A percentile compares a stretch with the other conserved stretches of the same genome.
These are phyloP conservation scores for Scrobipalpa costella DNA, from an alignment of 2,888 invertebrate genomes.

Conservation along the genomic window DNA sequence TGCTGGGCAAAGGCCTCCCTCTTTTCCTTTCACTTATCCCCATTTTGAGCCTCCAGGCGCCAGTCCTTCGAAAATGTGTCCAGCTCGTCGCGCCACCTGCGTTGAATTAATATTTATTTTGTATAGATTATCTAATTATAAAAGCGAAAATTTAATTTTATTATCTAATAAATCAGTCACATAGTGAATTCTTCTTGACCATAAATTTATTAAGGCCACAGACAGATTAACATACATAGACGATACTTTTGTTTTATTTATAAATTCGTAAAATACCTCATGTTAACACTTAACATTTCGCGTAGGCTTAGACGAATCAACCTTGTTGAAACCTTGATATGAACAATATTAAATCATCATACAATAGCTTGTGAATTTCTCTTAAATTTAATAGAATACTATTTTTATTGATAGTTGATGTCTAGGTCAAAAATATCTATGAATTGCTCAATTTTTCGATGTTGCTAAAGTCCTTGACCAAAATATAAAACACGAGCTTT, in stretches of 20 bases:
- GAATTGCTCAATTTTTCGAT: neutral
- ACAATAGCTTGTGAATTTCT: slow-evolving; percentile 1
- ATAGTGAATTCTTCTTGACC: neutral
- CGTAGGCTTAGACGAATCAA: slow-evolving; percentile 4
- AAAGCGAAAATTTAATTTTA: no score
- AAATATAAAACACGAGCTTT: neutral
- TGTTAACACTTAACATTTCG: neutral
- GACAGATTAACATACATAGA: neutral
- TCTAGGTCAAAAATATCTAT: slow-evolving; percentile 14
- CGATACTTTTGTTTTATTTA: neutral
- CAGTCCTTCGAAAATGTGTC: no score
- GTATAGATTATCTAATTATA: no score
- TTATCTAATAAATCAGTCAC: neutral
- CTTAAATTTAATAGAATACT: neutral
- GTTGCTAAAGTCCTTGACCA: slow-evolving; percentile 23
- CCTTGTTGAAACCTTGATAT: slow-evolving; percentile 8
- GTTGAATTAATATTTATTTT: no score
- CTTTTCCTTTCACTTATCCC: no score
- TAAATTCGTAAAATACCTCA: slow-evolving; percentile 7
- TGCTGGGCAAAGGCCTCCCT: no score
- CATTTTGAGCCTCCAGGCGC: no score
- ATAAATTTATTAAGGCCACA: neutral
- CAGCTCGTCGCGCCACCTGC: no score
- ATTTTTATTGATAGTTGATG: neutral
- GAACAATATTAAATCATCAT: slow-evolving; percentile 7